Evolutionary conservation across 2,888 invertebrate genomes (phyloP), one percentile per base, ranked within the genome.

Genomic region (Oxycera nigricornis): DNA sequence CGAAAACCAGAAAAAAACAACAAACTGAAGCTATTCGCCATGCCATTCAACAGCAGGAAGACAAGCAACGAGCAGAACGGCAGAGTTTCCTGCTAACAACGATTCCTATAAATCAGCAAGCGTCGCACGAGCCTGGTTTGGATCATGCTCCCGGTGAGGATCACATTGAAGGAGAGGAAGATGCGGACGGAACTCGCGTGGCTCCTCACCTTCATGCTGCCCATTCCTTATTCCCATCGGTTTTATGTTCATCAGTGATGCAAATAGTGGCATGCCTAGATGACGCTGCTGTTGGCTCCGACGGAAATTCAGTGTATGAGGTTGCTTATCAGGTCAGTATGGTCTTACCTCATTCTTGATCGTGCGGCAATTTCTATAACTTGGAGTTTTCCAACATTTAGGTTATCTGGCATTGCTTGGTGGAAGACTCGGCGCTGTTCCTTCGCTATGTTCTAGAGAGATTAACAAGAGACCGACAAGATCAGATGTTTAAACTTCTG

Each of bases 1-100:
- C 98, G 0, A 97, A 98, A 84, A 99, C 98, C 0, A 90, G 99
- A 22, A 96, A 99, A 83, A 99, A 99, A 84, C 98, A 99, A 84
- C 98, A 99, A 86, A 98, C 98, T 22, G 99, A 99, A 86, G 91
- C 98, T 75, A 96, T 99, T 74, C 94, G 97, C 81, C 91, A 93
- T 85, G 99, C 98, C 0, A 86, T 99, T 20, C 94, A 97, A 82
- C 96, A 96, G 50, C 95, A 98, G 79, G 97, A 98, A 81, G 98
- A 98, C 82, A 95, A 97, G 81, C 94, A 96, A 82, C 88, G 96
- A 6, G 93, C 93, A n/a, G 97, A 97, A 82, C 87, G 98, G 14
- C 97, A 98, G 84, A 96, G 95, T 80, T 98, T 97, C 83, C 90
- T 96, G 52, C 94, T 99, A 77, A 97, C 97, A 2, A 95, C 97